A percentile compares a stretch with the other conserved stretches of the same genome.
Evolutionary conservation across 2,797 vertebrate species (phyloP).

Genomic region (Nannoperca obscura): DNA sequence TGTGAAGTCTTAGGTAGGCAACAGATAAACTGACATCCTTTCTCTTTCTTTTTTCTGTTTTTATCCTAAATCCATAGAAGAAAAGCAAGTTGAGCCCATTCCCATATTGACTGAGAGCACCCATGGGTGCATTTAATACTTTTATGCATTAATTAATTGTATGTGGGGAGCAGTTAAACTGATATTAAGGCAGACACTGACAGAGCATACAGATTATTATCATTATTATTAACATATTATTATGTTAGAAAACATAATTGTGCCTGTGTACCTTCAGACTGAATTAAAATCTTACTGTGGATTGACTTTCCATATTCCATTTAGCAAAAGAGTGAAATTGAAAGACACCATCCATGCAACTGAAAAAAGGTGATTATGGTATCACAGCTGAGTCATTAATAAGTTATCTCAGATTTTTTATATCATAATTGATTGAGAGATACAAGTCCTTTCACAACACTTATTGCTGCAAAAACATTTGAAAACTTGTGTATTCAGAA

Average conservation of each 20-base stretch:
- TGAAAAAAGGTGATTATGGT: conserved; percentile 34
- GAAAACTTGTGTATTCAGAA: conserved; percentile 9
- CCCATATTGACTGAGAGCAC: conserved; percentile 58
- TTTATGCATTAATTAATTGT: conserved; percentile 75
- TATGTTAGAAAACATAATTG: conserved; percentile 30
- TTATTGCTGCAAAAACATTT: conserved; percentile 8
- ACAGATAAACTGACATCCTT: conserved; percentile 30
- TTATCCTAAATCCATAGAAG: conserved; percentile 42
- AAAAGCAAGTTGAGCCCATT: conserved; percentile 54
- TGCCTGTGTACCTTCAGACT: conserved; percentile 26
- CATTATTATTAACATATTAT: too few species aligned
- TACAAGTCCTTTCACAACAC: background rate
- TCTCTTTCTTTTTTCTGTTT: conserved; percentile 3
- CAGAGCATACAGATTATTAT: conserved; percentile 14
- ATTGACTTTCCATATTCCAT: conserved; percentile 42
- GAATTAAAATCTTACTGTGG: conserved; percentile 50
- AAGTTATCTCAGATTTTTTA: conserved; percentile 15
- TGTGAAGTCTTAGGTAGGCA: background rate
- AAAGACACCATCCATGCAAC: conserved; percentile 32
- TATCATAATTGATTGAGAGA: conserved; percentile 13
- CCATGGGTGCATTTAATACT: conserved; percentile 72
- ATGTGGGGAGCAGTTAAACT: conserved; percentile 71
- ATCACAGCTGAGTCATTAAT: conserved; percentile 25
- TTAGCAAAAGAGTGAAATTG: conserved; percentile 22
- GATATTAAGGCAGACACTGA: conserved; percentile 62